A percentile compares a stretch with the other conserved stretches of the same genome.
phyloP scores from a whole-genome alignment of 2,888 invertebrate genomes.

The Lepidochrysops patricia region DNA sequence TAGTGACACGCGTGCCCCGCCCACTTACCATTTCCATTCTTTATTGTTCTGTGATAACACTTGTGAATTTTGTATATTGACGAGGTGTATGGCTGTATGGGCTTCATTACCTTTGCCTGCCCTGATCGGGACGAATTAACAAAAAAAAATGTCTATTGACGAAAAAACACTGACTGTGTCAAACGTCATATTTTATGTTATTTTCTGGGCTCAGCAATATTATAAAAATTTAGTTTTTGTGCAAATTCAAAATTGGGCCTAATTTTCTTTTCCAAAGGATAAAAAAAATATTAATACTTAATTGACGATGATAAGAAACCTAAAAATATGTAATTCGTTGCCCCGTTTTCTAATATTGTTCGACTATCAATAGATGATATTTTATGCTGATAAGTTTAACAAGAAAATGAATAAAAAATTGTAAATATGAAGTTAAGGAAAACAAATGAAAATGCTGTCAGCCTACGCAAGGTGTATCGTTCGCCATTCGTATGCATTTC shows the following conservation, averaged over 20 bases:
- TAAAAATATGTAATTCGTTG: not conserved
- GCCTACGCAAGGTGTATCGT: constrained; percentile 68
- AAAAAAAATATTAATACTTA: not conserved
- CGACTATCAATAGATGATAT: not conserved
- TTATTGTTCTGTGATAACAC: no score
- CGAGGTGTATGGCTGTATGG: no score
- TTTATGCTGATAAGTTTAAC: not conserved
- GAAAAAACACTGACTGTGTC: not conserved
- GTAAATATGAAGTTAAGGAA: constrained; percentile 52
- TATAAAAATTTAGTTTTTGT: not conserved
- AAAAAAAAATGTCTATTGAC: no score
- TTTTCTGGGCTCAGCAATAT: not conserved
- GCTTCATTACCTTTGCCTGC: no score
- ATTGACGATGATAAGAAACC: not conserved
- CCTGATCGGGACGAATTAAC: no score
- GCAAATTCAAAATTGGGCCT: not conserved
- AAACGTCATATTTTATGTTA: not conserved
- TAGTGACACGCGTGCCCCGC: no score
- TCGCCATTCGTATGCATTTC: constrained; percentile 58
- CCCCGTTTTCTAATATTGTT: not conserved
- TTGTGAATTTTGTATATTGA: no score
- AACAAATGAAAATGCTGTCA: constrained; percentile 54
- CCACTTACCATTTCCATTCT: no score
- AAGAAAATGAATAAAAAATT: constrained; percentile 43
- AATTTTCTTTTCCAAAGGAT: not conserved